phyloP scores from a whole-genome alignment of 2,888 invertebrate genomes.

The Chrysotoxum bicinctum region DNA sequence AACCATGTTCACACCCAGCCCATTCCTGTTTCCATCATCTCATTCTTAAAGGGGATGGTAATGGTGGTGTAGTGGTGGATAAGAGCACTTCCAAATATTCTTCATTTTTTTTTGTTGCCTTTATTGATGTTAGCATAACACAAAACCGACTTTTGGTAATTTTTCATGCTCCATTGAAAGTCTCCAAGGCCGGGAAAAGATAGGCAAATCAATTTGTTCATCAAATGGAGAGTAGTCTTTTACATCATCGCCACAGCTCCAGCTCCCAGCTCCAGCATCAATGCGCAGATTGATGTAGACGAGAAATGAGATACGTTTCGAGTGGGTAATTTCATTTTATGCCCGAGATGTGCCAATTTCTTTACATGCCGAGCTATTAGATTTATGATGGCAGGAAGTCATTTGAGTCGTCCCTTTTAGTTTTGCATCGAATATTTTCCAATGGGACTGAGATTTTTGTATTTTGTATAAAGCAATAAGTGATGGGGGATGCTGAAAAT shows the following conservation, averaged over 20 bases:
- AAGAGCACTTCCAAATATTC: conserved; percentile 21
- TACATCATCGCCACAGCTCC: conserved; percentile 38
- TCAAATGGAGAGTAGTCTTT: conserved; percentile 52
- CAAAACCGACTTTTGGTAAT: conserved; percentile 71
- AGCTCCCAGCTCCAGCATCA: neutral
- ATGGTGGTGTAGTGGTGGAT: neutral
- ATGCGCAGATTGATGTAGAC: conserved; percentile 55
- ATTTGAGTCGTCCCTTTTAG: conserved; percentile 56
- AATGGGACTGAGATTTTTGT: conserved; percentile 52
- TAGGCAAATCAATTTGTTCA: conserved; percentile 73
- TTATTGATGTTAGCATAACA: conserved; percentile 72
- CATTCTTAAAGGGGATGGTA: neutral
- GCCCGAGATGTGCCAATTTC: conserved; percentile 72
- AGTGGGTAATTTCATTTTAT: conserved; percentile 70
- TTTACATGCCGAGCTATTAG: conserved; percentile 64
- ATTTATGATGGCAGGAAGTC: conserved; percentile 72
- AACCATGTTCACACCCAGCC: neutral
- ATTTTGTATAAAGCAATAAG: neutral
- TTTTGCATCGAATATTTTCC: conserved; percentile 48
- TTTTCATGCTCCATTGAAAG: conserved; percentile 72
- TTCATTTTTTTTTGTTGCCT: conserved; percentile 22
- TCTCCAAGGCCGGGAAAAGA: conserved; percentile 57
- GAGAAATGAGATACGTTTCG: conserved; percentile 62
- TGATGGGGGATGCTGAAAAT: neutral
- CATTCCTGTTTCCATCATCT: neutral